Percentiles rank a stretch among this genome's conserved stretches.
These are phyloP conservation scores for Pipra filicauda DNA, from an alignment of 2,113 vertebrate genomes.

Conservation along the genomic window DNA sequence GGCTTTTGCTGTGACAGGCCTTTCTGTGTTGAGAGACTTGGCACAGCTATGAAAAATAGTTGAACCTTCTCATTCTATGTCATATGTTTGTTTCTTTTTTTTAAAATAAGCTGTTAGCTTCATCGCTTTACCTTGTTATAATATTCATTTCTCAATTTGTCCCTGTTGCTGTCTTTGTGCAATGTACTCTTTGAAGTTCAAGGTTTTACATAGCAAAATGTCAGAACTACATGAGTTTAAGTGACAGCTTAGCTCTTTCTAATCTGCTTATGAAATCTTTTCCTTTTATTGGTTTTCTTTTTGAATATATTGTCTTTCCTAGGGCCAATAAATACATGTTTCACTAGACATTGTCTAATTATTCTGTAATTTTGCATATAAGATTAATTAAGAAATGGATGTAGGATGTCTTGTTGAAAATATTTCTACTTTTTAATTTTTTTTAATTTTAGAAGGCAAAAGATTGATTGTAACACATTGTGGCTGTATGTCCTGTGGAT, in stretches of 20 bases:
- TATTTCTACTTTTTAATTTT: neutral
- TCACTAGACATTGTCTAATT: neutral
- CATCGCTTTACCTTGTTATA: neutral
- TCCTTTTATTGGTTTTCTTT: neutral
- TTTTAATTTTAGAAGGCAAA: neutral
- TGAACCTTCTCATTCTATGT: neutral
- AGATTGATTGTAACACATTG: neutral
- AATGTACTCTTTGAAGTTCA: conserved; percentile 27
- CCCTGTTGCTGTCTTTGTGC: neutral
- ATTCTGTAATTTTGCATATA: neutral
- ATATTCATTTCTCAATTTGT: conserved; percentile 8
- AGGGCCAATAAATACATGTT: neutral
- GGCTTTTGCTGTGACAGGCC: neutral
- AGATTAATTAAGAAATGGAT: neutral
- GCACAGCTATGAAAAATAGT: neutral
- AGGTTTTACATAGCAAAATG: conserved; percentile 1
- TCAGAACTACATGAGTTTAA: neutral
- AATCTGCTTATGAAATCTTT: neutral
- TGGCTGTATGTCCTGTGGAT: neutral
- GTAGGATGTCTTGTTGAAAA: neutral
- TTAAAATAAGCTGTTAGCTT: neutral
- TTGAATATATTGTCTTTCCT: neutral
- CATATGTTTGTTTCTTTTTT: neutral
- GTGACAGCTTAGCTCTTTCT: conserved; percentile 17
- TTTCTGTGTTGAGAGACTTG: neutral